A percentile compares a stretch with the other conserved stretches of the same genome.
Evolutionary conservation across 1,140 invertebrate species (phyloP).

Genomic region (Drosophila quadrilineata): DNA sequence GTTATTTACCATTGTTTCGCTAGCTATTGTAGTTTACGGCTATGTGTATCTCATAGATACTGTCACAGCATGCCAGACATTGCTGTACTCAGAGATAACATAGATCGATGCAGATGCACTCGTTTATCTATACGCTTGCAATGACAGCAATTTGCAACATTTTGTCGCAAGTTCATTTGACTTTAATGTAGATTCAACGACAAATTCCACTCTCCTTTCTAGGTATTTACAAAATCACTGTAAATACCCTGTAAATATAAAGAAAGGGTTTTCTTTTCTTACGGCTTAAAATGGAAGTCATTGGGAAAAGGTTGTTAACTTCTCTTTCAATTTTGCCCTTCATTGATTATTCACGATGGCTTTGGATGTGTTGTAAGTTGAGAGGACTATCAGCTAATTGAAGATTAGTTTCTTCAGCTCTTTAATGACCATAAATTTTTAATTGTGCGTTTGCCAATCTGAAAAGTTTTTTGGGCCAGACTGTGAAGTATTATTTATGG

Average conservation of each 20-base stretch:
- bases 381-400: slow-evolving; percentile 1
- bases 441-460: not conserved
- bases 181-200: too few relatives aligned
- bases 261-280: slow-evolving; percentile 19
- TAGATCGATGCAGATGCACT: not conserved
- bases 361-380: not conserved
- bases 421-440: slow-evolving; percentile 2
- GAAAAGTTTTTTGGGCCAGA: not conserved
- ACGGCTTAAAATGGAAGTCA: too few relatives aligned
- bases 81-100: not conserved
- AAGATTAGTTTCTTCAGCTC: not conserved
- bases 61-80: too few relatives aligned
- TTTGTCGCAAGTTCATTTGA: slow-evolving; percentile 68
- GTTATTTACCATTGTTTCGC: slow-evolving; percentile 75
- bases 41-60: slow-evolving; percentile 1
- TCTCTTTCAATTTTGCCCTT: too few relatives aligned
- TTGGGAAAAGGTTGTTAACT: too few relatives aligned
- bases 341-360: slow-evolving; percentile 12
- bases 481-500: slow-evolving; percentile 6
- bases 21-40: slow-evolving; percentile 38
- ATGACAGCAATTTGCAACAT: slow-evolving; percentile 70
- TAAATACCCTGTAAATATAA: slow-evolving; percentile 12
- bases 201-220: too few relatives aligned
- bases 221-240: slow-evolving; percentile 22
- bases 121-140: slow-evolving; percentile 31